phyloP scores from a whole-genome alignment of 2,113 vertebrate genomes.

The Rhinogobius similis region DNA sequence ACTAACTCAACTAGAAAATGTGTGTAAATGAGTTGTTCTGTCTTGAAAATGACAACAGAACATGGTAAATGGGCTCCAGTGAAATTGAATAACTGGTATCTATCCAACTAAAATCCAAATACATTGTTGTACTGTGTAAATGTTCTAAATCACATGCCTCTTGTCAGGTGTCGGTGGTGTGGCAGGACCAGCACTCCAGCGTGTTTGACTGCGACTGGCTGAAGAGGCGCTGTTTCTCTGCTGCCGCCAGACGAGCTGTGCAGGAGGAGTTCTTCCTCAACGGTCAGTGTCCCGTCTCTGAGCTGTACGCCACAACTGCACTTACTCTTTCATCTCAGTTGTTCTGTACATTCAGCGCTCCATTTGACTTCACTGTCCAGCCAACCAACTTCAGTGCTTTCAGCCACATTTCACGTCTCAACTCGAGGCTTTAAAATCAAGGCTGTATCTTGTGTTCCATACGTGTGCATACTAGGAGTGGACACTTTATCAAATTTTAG shows the following conservation, averaged over 20 bases:
- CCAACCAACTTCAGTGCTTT: too few species aligned
- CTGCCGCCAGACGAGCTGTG: constrained; percentile 80
- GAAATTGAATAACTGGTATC: not conserved
- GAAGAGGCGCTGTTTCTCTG: constrained; percentile 90
- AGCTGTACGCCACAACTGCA: not conserved
- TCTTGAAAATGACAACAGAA: not conserved
- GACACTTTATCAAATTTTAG: too few species aligned
- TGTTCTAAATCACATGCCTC: not conserved
- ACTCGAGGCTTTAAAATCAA: too few species aligned
- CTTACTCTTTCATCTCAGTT: too few species aligned
- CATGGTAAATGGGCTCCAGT: not conserved
- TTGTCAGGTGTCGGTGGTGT: constrained; percentile 83
- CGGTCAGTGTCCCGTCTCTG: constrained; percentile 71
- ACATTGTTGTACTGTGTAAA: not conserved
- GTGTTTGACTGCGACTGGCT: constrained; percentile 90
- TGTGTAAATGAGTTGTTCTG: not conserved
- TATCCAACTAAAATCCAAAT: not conserved
- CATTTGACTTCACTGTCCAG: too few species aligned
- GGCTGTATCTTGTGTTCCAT: too few species aligned
- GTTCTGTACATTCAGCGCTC: not conserved
- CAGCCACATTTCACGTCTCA: too few species aligned
- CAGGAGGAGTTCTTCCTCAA: constrained; percentile 86
- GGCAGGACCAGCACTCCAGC: constrained; percentile 89
- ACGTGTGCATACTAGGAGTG: too few species aligned
- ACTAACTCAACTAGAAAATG: too few species aligned